Conservation (phyloP, 2,888 invertebrate species). For the Platerodrilus igneus region DNA sequence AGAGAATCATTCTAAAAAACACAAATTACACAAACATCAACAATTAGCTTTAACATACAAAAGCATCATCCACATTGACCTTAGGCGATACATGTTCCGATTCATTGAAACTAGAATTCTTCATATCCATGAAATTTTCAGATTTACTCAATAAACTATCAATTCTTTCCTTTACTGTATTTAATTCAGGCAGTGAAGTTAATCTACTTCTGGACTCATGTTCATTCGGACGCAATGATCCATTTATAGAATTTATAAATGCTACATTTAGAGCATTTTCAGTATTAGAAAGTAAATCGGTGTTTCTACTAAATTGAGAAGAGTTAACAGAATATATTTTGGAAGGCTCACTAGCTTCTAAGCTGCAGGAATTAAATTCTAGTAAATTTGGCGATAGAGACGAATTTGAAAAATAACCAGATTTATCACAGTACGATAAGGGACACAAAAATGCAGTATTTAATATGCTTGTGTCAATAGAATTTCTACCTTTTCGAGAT, state of each 20-base stretch:
- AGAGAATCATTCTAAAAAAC: constrained; percentile 18
- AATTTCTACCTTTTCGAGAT: not conserved
- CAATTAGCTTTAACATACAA: no score
- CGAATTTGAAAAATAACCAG: not conserved
- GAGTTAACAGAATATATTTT: constrained; percentile 7
- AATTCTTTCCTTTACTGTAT: not conserved
- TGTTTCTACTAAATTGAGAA: not conserved
- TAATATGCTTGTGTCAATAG: constrained; percentile 1
- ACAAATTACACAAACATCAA: not conserved
- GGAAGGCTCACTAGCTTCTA: constrained; percentile 9
- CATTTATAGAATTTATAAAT: no score
- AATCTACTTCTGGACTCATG: not conserved
- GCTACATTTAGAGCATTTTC: no score
- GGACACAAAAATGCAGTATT: constrained; percentile 10
- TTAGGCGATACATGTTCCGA: not conserved
- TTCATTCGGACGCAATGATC: no score
- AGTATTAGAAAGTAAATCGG: not conserved
- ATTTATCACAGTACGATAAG: not conserved
- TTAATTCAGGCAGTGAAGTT: not conserved
- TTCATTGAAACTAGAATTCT: not conserved
- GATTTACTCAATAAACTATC: not conserved
- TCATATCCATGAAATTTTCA: not conserved
- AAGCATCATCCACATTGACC: not conserved
- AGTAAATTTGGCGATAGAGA: not conserved
- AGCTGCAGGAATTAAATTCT: constrained; percentile 9